phyloP scores from a whole-genome alignment of 2,888 invertebrate genomes.

The Andrena camellia region DNA sequence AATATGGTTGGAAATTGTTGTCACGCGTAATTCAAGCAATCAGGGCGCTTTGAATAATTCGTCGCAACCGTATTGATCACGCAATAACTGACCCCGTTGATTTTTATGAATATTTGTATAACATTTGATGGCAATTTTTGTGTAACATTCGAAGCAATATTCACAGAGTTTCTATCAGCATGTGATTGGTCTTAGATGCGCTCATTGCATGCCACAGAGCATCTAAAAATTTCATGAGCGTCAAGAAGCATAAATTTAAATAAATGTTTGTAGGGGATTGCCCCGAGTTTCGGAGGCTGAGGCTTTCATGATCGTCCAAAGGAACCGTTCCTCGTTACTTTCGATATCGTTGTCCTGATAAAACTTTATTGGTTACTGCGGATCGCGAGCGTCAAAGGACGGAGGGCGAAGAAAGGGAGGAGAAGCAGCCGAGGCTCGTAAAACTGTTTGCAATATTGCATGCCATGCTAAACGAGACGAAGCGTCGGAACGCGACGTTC shows the following conservation, averaged over 20 bases:
- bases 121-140: too few relatives aligned
- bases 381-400: conserved; percentile 43
- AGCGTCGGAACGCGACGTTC: conserved; percentile 43
- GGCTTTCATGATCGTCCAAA: conserved; percentile 38
- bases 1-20: too few relatives aligned
- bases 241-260: conserved; percentile 59
- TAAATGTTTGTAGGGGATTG: conserved; percentile 31
- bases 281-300: background rate
- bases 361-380: conserved; percentile 58
- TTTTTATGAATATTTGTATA: background rate
- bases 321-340: conserved; percentile 39
- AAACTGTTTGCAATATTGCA: conserved; percentile 60
- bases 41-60: too few relatives aligned
- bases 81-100: background rate
- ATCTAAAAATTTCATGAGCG: conserved; percentile 23
- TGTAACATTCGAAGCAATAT: background rate
- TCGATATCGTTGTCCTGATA: conserved; percentile 14
- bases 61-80: too few relatives aligned
- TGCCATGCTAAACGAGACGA: conserved; percentile 48
- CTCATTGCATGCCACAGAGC: background rate
- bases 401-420: conserved; percentile 18
- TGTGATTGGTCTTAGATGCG: background rate
- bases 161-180: background rate
- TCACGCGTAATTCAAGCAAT: too few relatives aligned
- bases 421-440: conserved; percentile 17